These are phyloP conservation scores for Mamestra brassicae DNA, from an alignment of 2,888 invertebrate genomes.

Conservation along the genomic window DNA sequence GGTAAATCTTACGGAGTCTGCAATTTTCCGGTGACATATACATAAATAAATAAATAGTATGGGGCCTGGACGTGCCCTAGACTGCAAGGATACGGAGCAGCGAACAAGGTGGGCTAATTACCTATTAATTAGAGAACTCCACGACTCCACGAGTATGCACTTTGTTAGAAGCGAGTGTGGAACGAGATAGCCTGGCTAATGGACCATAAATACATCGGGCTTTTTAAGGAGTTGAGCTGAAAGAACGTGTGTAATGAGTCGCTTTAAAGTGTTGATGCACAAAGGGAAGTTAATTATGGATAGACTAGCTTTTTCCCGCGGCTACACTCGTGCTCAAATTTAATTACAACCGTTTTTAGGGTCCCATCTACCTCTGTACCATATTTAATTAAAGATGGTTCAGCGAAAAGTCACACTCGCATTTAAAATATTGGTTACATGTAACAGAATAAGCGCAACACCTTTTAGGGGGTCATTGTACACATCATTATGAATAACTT, in stretches of 20 bases:
- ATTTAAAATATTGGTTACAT: no score
- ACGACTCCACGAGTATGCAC: slow-evolving; percentile 59
- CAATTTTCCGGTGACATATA: no score
- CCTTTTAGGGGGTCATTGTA: no score
- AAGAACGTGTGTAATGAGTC: slow-evolving; percentile 52
- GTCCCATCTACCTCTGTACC: no score
- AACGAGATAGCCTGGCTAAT: slow-evolving; percentile 59
- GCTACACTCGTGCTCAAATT: no score
- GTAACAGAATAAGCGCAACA: no score
- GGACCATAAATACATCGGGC: slow-evolving; percentile 59
- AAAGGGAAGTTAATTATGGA: slow-evolving; percentile 6
- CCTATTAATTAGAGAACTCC: slow-evolving; percentile 74
- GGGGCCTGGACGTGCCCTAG: slow-evolving; percentile 35
- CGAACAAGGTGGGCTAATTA: slow-evolving; percentile 75
- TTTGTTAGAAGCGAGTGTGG: slow-evolving; percentile 60
- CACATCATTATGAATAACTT: no score
- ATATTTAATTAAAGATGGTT: no score
- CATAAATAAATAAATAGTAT: not conserved
- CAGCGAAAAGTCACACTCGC: no score
- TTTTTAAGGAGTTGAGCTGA: slow-evolving; percentile 49
- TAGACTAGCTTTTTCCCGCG: no score
- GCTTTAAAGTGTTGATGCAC: slow-evolving; percentile 32
- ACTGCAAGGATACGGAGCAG: slow-evolving; percentile 45
- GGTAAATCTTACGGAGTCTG: no score
- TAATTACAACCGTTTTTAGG: no score